Evolutionary conservation across 2,113 vertebrate species (phyloP).

Genomic region (rat (Rattus norvegicus)): GRCr8 NC_086032.1:103624501-103625000

Average conservation of each 20-base stretch:
- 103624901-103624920: conserved; percentile 37
- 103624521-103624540: background rate
- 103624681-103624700: background rate
- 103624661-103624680: background rate
- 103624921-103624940: conserved; percentile 57
- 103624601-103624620: background rate
- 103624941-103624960: conserved; percentile 57
- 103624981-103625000: conserved; percentile 49
- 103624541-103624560: background rate
- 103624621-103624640: background rate
- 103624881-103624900: background rate
- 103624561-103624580: background rate
- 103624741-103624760: background rate
- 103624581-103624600: background rate
- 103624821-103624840: background rate
- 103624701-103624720: background rate
- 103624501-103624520: background rate
- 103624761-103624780: background rate
- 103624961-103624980: conserved; percentile 61
- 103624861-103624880: conserved; percentile 5
- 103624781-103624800: background rate
- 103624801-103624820: background rate
- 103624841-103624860: background rate
- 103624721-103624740: background rate
- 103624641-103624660: background rate